Conservation (phyloP, 2,888 invertebrate genomes). For the Drosophila eohydei region DNA sequence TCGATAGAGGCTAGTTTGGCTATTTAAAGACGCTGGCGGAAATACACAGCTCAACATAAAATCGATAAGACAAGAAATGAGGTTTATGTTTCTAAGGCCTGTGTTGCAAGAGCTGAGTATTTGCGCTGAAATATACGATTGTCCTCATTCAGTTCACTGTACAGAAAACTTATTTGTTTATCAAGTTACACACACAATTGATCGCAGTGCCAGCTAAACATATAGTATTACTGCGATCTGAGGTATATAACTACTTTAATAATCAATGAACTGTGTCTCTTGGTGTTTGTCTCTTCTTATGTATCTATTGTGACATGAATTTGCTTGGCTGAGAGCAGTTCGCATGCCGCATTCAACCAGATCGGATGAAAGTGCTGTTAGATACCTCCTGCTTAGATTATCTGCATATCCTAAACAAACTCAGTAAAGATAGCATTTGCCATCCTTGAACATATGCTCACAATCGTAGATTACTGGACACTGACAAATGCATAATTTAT, state of each 20-base stretch:
- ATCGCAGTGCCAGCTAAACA: not conserved
- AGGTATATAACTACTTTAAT: not conserved
- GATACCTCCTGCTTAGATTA: not conserved
- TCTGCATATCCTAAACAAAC: not conserved
- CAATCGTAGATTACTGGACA: not conserved
- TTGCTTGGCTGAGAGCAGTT: not conserved
- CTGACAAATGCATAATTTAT: not conserved
- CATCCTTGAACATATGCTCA: not conserved
- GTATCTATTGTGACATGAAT: not conserved
- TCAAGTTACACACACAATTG: not conserved
- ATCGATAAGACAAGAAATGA: slow-evolving; percentile 66
- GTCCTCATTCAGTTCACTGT: not conserved
- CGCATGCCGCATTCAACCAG: not conserved
- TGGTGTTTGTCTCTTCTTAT: not conserved
- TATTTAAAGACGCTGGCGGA: slow-evolving; percentile 49
- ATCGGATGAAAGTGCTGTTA: not conserved
- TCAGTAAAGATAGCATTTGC: not conserved
- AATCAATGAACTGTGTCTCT: not conserved
- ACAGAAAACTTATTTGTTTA: not conserved
- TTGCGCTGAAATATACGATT: not conserved
- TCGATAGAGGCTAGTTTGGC: slow-evolving; percentile 17
- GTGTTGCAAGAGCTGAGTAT: slow-evolving; percentile 32
- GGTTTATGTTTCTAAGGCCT: slow-evolving; percentile 48
- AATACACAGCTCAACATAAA: slow-evolving; percentile 46
- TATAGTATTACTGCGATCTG: too few species aligned